phyloP scores from a whole-genome alignment of 2,888 invertebrate species.

The Siphonodentalium dalli region DNA sequence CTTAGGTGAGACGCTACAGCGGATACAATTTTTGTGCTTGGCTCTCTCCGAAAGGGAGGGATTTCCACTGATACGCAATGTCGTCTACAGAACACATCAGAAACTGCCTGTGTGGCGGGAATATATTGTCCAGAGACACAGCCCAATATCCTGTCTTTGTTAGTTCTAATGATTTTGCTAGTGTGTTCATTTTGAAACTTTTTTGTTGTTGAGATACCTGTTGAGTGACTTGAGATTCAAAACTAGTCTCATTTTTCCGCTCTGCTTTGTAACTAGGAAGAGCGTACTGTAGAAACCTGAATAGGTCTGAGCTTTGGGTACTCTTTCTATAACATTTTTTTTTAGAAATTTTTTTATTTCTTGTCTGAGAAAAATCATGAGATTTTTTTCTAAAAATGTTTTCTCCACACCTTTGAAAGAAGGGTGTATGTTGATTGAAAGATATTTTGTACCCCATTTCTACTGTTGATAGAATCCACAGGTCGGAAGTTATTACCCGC shows the following conservation, averaged over 20 bases:
- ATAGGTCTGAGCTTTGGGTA: constrained; percentile 5
- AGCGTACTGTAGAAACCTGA: constrained; percentile 26
- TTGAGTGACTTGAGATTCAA: constrained; percentile 28
- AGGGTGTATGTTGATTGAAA: constrained; percentile 10
- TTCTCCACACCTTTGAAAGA: constrained; percentile 9
- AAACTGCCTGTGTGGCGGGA: too few species aligned
- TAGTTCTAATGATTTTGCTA: constrained; percentile 18
- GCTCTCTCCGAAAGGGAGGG: too few species aligned
- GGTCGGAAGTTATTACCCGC: constrained; percentile 17
- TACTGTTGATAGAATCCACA: constrained; percentile 16
- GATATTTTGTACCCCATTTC: constrained; percentile 13
- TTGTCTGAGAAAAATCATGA: constrained; percentile 10
- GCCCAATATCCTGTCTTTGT: constrained; percentile 19
- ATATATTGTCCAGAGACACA: constrained; percentile 13
- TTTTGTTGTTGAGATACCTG: constrained; percentile 24
- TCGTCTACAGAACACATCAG: too few species aligned
- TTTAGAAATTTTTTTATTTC: constrained; percentile 18
- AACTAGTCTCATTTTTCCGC: constrained; percentile 21
- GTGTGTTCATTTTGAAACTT: constrained; percentile 27
- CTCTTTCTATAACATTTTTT: constrained; percentile 19
- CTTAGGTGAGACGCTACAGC: constrained; percentile 20
- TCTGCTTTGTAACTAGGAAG: constrained; percentile 21
- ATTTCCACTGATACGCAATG: too few species aligned
- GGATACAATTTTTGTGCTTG: constrained; percentile 22
- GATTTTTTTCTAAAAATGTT: constrained; percentile 3